Evolutionary conservation across 2,888 invertebrate genomes (phyloP).

Genomic region (Polymixis lichenea): DNA sequence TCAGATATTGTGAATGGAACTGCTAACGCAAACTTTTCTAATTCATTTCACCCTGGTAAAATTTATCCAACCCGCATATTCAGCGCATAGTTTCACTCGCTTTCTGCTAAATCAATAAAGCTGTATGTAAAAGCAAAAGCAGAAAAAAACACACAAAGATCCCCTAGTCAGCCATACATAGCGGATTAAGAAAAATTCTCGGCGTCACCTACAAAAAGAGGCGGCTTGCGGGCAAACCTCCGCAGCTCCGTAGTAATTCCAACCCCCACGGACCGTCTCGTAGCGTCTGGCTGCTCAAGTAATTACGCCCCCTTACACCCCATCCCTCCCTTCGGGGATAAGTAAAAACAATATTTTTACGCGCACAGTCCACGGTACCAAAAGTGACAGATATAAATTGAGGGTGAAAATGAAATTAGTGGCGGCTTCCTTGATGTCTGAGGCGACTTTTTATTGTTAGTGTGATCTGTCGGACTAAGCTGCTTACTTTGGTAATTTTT

Average conservation of each 20-base stretch:
- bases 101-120: constrained; percentile 51
- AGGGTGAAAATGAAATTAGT: constrained; percentile 87
- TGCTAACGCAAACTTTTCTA: constrained; percentile 4
- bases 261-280: constrained; percentile 81
- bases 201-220: constrained; percentile 82
- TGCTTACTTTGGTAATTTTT: constrained; percentile 38
- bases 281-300: constrained; percentile 87
- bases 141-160: constrained; percentile 57
- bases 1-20: background rate
- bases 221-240: constrained; percentile 76
- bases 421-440: constrained; percentile 79
- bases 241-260: constrained; percentile 78
- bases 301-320: constrained; percentile 82
- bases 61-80: constrained; percentile 5
- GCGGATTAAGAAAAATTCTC: constrained; percentile 83
- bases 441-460: constrained; percentile 73
- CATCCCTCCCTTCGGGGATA: constrained; percentile 81
- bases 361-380: constrained; percentile 84
- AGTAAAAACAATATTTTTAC: constrained; percentile 91
- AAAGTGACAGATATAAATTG: constrained; percentile 90
- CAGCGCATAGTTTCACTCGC: constrained; percentile 40
- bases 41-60: constrained; percentile 30
- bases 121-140: constrained; percentile 47
- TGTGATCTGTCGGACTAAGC: constrained; percentile 62
- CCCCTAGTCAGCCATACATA: constrained; percentile 62